Percentiles rank a stretch among this genome's conserved stretches.
These are phyloP conservation scores for Nerophis lumbriciformis DNA, from an alignment of 2,113 vertebrate species.

Conservation along the genomic window DNA sequence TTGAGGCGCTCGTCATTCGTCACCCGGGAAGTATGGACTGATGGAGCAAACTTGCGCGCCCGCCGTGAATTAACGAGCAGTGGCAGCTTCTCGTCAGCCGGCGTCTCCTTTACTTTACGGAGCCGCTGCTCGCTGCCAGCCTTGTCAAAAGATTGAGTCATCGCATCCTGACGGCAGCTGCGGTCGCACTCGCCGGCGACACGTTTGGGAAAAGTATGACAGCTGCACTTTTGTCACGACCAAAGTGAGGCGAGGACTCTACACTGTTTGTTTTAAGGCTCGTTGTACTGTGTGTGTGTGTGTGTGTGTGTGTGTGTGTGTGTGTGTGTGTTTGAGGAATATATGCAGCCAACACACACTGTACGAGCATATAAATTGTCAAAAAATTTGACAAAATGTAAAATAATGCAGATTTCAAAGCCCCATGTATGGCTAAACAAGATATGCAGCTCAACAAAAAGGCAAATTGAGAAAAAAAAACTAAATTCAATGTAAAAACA, in stretches of 20 bases:
- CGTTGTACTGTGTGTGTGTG: too few species aligned
- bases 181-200: conserved; percentile 22
- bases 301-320: too few species aligned
- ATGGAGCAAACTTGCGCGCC: not conserved
- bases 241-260: conserved; percentile 4
- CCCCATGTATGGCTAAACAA: too few species aligned
- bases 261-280: not conserved
- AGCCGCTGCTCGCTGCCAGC: conserved; percentile 61
- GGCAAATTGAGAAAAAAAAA: too few species aligned
- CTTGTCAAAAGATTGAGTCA: conserved; percentile 68
- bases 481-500: too few species aligned
- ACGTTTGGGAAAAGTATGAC: conserved; percentile 23
- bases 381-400: too few species aligned
- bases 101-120: conserved; percentile 50
- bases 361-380: too few species aligned
- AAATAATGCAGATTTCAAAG: too few species aligned
- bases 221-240: conserved; percentile 13
- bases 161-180: conserved; percentile 61
- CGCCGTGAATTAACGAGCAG: conserved; percentile 54
- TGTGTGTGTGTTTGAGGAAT: too few species aligned
- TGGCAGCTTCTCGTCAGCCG: conserved; percentile 63
- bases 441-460: too few species aligned
- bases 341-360: too few species aligned
- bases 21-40: not conserved
- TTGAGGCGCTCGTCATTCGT: conserved; percentile 1